These are phyloP conservation scores for Heliconius erato DNA, from an alignment of 2,888 invertebrate genomes.

Conservation along the genomic window DNA sequence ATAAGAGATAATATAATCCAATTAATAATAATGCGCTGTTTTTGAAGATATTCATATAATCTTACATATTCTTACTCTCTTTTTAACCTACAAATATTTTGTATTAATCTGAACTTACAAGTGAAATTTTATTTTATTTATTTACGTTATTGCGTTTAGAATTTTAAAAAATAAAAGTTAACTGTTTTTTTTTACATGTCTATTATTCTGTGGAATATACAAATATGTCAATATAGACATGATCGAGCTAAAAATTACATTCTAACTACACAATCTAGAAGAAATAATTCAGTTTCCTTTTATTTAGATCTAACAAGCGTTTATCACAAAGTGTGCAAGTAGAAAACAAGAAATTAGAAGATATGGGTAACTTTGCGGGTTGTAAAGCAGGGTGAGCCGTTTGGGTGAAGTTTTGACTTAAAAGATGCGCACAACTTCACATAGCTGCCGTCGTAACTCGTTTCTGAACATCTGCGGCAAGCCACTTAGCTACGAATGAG, in stretches of 20 bases:
- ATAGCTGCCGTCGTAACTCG: constrained; percentile 46
- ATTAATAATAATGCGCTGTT: background rate
- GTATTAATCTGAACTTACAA: too few species aligned
- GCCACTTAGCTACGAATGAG: constrained; percentile 35
- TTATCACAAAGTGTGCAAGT: constrained; percentile 28
- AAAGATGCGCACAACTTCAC: constrained; percentile 44
- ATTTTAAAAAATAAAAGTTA: background rate
- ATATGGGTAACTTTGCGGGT: constrained; percentile 39
- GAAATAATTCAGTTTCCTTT: background rate
- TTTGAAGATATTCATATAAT: background rate
- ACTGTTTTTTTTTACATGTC: background rate
- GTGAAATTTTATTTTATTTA: too few species aligned
- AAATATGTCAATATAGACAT: background rate
- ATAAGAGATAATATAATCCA: background rate
- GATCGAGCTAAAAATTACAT: too few species aligned
- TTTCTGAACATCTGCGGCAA: constrained; percentile 47
- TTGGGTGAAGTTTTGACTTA: constrained; percentile 45
- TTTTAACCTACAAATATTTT: too few species aligned
- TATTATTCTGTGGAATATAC: background rate
- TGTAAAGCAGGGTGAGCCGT: constrained; percentile 38
- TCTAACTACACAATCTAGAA: background rate
- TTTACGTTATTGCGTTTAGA: too few species aligned
- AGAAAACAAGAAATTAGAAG: constrained; percentile 37
- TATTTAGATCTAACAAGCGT: background rate
- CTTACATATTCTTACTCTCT: too few species aligned